Percentiles rank a stretch among this genome's conserved stretches.
These are phyloP conservation scores for Hemaris fuciformis DNA, from an alignment of 2,888 invertebrate genomes.

Conservation along the genomic window DNA sequence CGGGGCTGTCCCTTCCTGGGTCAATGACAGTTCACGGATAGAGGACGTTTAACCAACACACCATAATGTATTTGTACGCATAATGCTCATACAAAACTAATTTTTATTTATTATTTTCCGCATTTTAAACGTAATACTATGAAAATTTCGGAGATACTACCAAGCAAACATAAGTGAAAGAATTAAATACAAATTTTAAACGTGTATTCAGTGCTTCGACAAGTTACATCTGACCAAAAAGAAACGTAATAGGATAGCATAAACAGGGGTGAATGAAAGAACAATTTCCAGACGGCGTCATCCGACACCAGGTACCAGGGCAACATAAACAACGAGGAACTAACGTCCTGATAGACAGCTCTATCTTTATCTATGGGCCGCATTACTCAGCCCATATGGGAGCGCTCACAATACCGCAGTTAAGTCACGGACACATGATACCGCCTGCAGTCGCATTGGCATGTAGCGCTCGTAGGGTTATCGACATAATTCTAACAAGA, in stretches of 20 bases:
- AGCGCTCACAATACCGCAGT: constrained; percentile 23
- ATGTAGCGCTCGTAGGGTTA: constrained; percentile 13
- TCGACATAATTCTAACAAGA: neutral
- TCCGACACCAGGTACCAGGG: constrained; percentile 2
- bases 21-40: constrained; percentile 29
- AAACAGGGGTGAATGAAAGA: constrained; percentile 16
- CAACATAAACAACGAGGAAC: constrained; percentile 5
- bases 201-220: neutral
- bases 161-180: neutral
- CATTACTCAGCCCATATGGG: constrained; percentile 18
- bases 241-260: constrained; percentile 13
- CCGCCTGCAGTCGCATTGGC: constrained; percentile 17
- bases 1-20: constrained; percentile 28
- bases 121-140: neutral
- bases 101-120: neutral
- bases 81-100: neutral
- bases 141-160: neutral
- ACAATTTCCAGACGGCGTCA: constrained; percentile 19
- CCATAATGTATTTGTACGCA: constrained; percentile 6
- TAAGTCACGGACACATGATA: constrained; percentile 29
- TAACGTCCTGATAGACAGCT: constrained; percentile 11
- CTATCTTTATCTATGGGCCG: constrained; percentile 14
- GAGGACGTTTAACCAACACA: constrained; percentile 22
- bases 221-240: neutral
- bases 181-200: neutral